Percentiles rank a stretch among this genome's conserved stretches.
phyloP scores from a whole-genome alignment of 2,113 vertebrate genomes.

The Hemicordylus capensis region DNA sequence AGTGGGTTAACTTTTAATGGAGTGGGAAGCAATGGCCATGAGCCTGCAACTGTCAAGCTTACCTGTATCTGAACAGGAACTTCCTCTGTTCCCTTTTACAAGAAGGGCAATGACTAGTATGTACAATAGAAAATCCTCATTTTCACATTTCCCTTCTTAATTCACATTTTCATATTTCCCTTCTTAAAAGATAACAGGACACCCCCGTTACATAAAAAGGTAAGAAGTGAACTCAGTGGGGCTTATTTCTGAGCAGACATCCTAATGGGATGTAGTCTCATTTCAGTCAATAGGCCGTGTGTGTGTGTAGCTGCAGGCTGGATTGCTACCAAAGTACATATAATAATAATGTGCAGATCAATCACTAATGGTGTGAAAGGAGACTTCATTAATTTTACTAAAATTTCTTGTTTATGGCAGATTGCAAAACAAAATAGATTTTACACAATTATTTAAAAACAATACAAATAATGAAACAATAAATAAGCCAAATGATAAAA shows the following conservation, averaged over 20 bases:
- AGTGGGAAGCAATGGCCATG: neutral
- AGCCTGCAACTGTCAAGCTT: neutral
- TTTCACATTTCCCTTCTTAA: neutral
- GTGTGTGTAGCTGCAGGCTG: neutral
- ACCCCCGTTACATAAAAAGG: neutral
- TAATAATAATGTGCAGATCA: neutral
- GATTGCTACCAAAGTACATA: neutral
- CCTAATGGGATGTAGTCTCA: neutral
- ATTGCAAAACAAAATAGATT: neutral
- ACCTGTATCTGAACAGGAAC: neutral
- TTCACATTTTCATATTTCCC: no score
- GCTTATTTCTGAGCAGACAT: neutral
- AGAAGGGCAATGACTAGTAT: neutral
- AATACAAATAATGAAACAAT: no score
- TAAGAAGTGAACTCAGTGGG: neutral
- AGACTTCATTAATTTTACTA: neutral
- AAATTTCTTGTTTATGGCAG: neutral
- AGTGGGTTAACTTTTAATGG: neutral
- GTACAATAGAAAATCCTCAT: neutral
- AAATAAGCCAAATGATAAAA: no score
- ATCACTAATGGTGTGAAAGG: neutral
- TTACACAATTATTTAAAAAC: no score
- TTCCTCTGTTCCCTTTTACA: neutral
- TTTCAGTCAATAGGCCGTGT: neutral
- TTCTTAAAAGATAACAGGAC: neutral